A percentile compares a stretch with the other conserved stretches of the same genome.
Conservation (phyloP, 2,888 invertebrate genomes). For the Pecten maximus region DNA sequence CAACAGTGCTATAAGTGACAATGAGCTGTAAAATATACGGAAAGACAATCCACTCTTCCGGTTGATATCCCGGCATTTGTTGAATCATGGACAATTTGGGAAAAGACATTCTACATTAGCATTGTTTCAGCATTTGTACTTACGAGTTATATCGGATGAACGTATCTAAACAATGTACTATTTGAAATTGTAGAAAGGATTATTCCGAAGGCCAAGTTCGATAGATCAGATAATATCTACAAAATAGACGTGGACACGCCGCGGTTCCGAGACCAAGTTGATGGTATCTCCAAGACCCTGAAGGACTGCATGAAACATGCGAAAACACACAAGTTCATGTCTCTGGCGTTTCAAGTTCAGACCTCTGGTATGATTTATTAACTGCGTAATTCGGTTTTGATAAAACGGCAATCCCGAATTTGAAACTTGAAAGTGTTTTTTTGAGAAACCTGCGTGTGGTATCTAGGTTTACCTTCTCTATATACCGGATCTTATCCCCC, state of each 20-base stretch:
- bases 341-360: neutral
- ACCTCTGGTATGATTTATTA: neutral
- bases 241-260: neutral
- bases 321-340: neutral
- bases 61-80: no score
- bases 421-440: no score
- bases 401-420: no score
- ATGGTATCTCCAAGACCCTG: neutral
- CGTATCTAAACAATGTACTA: neutral
- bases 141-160: neutral
- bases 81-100: no score
- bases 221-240: constrained; percentile 4
- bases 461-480: no score
- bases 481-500: no score
- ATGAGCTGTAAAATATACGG: no score
- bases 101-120: no score
- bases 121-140: neutral
- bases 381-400: no score
- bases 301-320: neutral
- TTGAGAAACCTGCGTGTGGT: no score
- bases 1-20: no score
- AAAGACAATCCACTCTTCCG: no score
- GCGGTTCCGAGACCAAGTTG: neutral
- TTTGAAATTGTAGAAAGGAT: neutral
- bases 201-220: neutral